These are phyloP conservation scores for Pampus argenteus DNA, from an alignment of 2,797 vertebrate species.

Conservation along the genomic window DNA sequence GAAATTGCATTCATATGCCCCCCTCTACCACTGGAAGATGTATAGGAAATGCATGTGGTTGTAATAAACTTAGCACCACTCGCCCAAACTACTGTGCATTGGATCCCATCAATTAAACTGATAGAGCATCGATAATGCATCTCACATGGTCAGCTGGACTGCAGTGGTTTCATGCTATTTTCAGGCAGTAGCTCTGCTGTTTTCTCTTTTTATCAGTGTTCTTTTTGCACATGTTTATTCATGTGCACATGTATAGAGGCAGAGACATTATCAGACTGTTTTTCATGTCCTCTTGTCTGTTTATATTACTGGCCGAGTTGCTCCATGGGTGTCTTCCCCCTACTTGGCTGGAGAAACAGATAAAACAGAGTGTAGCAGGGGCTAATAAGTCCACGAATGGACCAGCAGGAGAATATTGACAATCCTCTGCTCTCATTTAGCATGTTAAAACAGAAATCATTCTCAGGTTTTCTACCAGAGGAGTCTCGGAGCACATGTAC, in stretches of 20 bases:
- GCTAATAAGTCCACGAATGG: conserved; percentile 4
- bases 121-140: conserved; percentile 6
- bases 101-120: conserved; percentile 11
- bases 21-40: background rate
- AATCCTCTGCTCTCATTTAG: conserved; percentile 3
- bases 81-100: conserved; percentile 7
- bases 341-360: background rate
- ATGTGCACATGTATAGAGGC: conserved; percentile 5
- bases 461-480: conserved; percentile 19
- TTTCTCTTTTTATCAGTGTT: background rate
- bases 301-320: conserved; percentile 2
- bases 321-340: conserved; percentile 13
- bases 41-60: conserved; percentile 14
- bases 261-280: conserved; percentile 8
- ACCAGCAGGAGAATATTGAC: conserved; percentile 18
- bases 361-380: conserved; percentile 5
- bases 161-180: conserved; percentile 3
- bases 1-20: background rate
- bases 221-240: conserved; percentile 15
- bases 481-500: background rate
- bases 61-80: conserved; percentile 11
- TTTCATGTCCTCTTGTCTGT: conserved; percentile 25
- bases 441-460: conserved; percentile 23
- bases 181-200: background rate
- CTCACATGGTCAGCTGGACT: conserved; percentile 41